Evolutionary conservation across 2,113 vertebrate genomes (phyloP).

Genomic region (Vidua macroura): DNA sequence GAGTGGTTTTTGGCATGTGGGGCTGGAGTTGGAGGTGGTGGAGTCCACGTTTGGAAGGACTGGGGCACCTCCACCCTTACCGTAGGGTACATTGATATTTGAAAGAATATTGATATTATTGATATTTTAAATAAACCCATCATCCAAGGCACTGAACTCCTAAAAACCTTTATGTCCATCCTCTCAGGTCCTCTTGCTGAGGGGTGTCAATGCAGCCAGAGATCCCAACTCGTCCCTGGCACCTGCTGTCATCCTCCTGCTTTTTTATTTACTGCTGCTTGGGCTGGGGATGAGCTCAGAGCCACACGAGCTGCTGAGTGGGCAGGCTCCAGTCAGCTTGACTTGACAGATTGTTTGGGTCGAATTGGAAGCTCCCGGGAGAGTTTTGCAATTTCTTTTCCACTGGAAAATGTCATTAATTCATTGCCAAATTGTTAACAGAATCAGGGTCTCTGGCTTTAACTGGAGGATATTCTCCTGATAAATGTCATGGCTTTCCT

Average conservation of each 20-base stretch:
- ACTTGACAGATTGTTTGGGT: slow-evolving; percentile 15
- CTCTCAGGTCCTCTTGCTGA: accelerated
- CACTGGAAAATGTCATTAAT: slow-evolving; percentile 35
- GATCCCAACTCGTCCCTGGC: background rate
- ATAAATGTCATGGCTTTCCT: background rate
- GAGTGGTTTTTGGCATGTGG: accelerated
- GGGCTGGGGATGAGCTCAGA: slow-evolving; percentile 25
- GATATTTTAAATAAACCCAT: background rate
- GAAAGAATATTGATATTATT: background rate
- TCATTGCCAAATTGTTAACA: slow-evolving; percentile 6
- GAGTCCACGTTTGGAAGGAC: background rate
- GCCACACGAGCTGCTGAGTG: background rate
- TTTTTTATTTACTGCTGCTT: background rate
- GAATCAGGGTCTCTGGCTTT: background rate
- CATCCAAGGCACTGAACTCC: background rate
- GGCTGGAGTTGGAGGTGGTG: background rate
- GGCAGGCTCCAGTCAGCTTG: background rate
- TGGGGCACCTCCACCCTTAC: background rate
- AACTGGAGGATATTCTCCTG: background rate
- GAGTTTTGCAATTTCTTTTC: slow-evolving; percentile 38
- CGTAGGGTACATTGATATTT: accelerated
- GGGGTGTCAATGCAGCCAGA: background rate
- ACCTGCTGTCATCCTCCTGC: accelerated
- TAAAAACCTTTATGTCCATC: background rate
- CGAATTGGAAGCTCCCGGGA: background rate